Conservation (phyloP, 2,113 vertebrate species). For the Propithecus coquereli region DNA sequence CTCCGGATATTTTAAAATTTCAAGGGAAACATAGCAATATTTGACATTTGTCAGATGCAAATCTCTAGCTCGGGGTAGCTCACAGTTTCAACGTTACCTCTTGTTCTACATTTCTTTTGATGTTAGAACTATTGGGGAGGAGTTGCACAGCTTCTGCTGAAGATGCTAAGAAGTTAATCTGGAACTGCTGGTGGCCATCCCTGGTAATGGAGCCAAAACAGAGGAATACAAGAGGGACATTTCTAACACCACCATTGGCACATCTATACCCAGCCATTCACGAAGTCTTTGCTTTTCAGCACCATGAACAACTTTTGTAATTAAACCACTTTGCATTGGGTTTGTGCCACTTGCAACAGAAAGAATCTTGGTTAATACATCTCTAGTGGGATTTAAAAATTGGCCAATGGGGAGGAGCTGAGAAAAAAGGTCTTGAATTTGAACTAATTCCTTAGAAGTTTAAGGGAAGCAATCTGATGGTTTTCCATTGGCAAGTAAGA, state of each 20-base stretch:
- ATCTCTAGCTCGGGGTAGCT: neutral
- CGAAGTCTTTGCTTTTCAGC: neutral
- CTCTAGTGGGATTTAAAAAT: neutral
- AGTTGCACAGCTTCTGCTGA: neutral
- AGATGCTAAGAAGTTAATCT: neutral
- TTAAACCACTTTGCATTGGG: neutral
- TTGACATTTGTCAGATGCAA: neutral
- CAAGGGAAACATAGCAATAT: neutral
- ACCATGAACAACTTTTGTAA: neutral
- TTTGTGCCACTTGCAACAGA: neutral
- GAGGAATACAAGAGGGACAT: neutral
- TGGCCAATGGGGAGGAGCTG: neutral
- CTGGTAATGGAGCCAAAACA: neutral
- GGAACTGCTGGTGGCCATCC: too few relatives aligned
- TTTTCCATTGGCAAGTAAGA: neutral
- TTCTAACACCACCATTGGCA: accelerated
- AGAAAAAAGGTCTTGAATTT: neutral
- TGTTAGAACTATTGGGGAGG: neutral
- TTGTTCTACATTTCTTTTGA: neutral
- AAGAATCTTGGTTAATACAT: neutral
- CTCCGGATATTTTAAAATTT: neutral
- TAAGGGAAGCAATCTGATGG: neutral
- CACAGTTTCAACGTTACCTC: neutral
- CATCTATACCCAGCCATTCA: accelerated
- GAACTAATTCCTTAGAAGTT: neutral